phyloP scores from a whole-genome alignment of 1,140 invertebrate species.

The Homarus americanus region DNA sequence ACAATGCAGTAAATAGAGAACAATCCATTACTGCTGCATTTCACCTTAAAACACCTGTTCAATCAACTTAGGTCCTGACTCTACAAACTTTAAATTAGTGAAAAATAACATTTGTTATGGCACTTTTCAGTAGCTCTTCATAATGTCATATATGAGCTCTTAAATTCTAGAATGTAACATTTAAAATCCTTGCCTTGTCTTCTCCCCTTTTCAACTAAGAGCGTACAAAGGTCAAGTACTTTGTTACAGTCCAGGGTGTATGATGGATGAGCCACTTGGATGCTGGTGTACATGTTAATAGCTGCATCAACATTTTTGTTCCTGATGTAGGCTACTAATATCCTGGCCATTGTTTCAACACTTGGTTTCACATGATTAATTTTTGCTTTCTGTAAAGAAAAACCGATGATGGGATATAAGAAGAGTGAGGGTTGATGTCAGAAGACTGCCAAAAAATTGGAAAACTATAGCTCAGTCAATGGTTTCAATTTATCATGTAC shows the following conservation, averaged over 20 bases:
- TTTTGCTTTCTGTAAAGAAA: neutral
- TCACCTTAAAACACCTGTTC: too few species aligned
- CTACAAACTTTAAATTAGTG: too few species aligned
- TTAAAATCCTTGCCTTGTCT: neutral
- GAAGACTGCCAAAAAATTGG: too few species aligned
- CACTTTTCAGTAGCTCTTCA: too few species aligned
- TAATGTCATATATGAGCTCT: too few species aligned
- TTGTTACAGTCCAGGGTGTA: slow-evolving; percentile 13
- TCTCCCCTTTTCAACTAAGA: slow-evolving; percentile 14
- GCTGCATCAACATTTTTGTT: slow-evolving; percentile 13
- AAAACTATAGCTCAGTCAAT: too few species aligned
- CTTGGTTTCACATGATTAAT: neutral
- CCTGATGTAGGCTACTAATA: neutral
- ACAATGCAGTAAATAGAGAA: neutral
- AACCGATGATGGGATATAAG: neutral
- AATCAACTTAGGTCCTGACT: too few species aligned
- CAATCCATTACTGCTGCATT: too few species aligned
- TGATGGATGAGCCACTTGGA: slow-evolving; percentile 14
- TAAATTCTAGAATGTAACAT: neutral
- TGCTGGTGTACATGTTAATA: neutral
- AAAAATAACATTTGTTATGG: too few species aligned
- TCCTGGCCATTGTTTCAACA: slow-evolving; percentile 4
- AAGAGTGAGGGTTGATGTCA: neutral
- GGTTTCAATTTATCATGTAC: too few species aligned
- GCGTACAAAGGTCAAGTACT: slow-evolving; percentile 32